Evolutionary conservation across 30 jellyfish, hydroid and myxozoan genomes (phyloP), one percentile per base, ranked within the genome.

Genomic region (Aurelia aurita complex sp. Pacific): DNA sequence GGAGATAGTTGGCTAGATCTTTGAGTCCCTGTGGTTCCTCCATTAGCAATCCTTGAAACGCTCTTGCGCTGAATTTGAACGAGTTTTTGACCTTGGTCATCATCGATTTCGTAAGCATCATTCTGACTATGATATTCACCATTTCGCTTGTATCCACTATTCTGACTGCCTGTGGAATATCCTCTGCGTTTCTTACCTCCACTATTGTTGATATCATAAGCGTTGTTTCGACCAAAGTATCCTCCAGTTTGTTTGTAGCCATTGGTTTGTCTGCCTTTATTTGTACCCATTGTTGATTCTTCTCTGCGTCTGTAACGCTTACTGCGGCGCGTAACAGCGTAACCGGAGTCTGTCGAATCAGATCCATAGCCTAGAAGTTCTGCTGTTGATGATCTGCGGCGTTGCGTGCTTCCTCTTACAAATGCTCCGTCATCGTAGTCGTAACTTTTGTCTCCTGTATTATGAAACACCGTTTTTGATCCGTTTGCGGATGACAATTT

Each of bases 271-370:
- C 57, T 46, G 57, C 57, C 15, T 23, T 23, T 23, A n/a, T 65
- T n/a, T n/a, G 42, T 32, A 65, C 33, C 18, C 13, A 32, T 65
- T 0, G 18, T 8, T 46, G 15, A 46, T 1, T 46, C 57, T 46
- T 9, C 57, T 46, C 8, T 46, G 57, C 13, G 57, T 4, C 81
- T 78, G 32, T 82, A 75, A 19, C 91, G 76, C 84, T 36, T 61
- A 55, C 93, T 84, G 15, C 65, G 65, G 33, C 82, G 87, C 77
- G 77, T 34, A 16, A 74, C 15, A 11, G 79, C 87, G 80, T 84
- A 84, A 52, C 93, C 93, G 11, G 93, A 84, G 53, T 84, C 93
- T 4, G 87, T 84, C 13, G 93, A 84, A 60, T 84, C 93, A 12
- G 93, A 84, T 43, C 64, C 87, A 32, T 73, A 84, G 15, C 93